Evolutionary conservation across 2,113 vertebrate species (phyloP), one percentile per base, ranked within the genome.

Genomic region (Myiozetetes cayanensis): DNA sequence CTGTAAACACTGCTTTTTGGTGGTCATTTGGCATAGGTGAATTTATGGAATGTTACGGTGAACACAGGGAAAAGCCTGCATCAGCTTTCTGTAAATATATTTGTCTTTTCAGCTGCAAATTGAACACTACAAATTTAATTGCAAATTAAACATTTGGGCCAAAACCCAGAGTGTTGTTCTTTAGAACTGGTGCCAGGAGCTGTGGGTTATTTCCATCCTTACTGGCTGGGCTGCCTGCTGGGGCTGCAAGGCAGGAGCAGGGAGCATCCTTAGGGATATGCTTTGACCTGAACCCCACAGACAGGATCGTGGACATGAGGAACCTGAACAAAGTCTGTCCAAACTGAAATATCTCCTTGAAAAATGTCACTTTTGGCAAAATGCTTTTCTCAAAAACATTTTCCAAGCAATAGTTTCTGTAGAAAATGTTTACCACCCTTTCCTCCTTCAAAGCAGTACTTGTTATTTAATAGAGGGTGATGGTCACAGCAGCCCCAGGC

Each of bases 101-200:
- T 82, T 90, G n/a, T 94, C 87, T 91, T 93, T 72, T 87, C 70
- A 85, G 78, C 85, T 89, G 82, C 53, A 93, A 89, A 89, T 37
- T 82, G 89, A 93, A 61, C 49, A 31, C 87, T 63, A 78, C 61
- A 23, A 75, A 75, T 94, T 47, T 96, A 86, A 86, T 84, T 80
- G 59, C 68, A 83, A 74, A 53, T 92, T 31, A 76, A 95, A 85
- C 30, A 31, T 72, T 82, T 75, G 87, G 77, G 58, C 66, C 70
- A 61, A 91, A 77, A 15, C 41, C 24, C 37, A 14, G 63, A 43
- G 14, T n/a, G 73, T 2, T 85, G 67, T 39, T 87, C 16, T 58
- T 62, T 50, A 65, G 73, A 56, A 89, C 66, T 0, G 0, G n/a
- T 85, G 76, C 80, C 81, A 87, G 70, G 74, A 93, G 77, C 77